Conservation (phyloP, 2,888 invertebrate species). For the Agonopterix heracliana region DNA sequence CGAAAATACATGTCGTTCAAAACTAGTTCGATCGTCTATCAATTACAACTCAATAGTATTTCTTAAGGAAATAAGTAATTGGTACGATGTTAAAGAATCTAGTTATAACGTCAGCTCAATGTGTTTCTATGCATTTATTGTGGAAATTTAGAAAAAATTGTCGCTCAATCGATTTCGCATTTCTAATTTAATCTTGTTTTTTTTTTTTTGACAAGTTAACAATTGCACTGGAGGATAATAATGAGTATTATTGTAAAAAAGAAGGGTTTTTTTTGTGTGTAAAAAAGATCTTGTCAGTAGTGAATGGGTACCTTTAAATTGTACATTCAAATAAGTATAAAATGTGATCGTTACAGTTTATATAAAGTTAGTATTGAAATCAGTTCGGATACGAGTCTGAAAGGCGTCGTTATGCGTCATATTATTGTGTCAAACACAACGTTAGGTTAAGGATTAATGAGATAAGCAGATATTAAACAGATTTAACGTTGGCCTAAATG, state of each 20-base stretch:
- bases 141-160: too few species aligned
- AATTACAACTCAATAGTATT: neutral
- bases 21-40: neutral
- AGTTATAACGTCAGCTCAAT: neutral
- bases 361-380: neutral
- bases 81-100: neutral
- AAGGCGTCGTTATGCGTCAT: constrained; percentile 25
- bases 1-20: neutral
- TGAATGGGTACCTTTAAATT: too few species aligned
- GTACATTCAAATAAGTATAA: too few species aligned
- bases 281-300: too few species aligned
- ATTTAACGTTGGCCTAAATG: constrained; percentile 2
- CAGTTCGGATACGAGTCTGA: constrained; percentile 10
- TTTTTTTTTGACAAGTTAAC: too few species aligned
- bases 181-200: too few species aligned
- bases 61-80: neutral
- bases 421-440: constrained; percentile 42
- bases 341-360: neutral
- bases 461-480: constrained; percentile 1
- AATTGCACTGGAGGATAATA: too few species aligned
- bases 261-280: too few species aligned
- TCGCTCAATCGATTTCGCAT: too few species aligned
- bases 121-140: neutral
- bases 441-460: constrained; percentile 15
- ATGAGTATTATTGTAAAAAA: too few species aligned